Evolutionary conservation across 2,888 invertebrate genomes (phyloP), one percentile per base, ranked within the genome.

Genomic region (Aporophyla nigra): DNA sequence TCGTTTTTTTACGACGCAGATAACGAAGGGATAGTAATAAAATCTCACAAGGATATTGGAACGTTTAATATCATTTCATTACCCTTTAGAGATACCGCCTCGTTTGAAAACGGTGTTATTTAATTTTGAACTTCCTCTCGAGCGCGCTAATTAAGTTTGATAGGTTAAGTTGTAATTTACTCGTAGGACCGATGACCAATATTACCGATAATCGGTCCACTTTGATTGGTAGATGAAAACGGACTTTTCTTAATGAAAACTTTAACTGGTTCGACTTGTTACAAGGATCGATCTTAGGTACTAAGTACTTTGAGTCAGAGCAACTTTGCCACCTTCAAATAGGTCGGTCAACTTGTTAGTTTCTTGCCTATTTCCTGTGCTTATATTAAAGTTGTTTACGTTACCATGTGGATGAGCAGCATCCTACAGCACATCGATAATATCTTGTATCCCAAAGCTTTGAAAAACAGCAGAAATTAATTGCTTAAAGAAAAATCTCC

Each of bases 111-210:
- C 67, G 71, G 56, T 76, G 56, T 66, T 80, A 77, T 89, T 88
- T 85, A 84, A 89, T 88, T 85, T 82, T 71, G 21, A 76, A 84
- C 84, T 85, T 88, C 88, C 87, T 88, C 78, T 81, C 21, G 62
- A 63, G 27, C 62, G 80, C 58, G 76, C 83, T 89, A 86, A 87
- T 89, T 87, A 87, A 88, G 72, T 86, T 83, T 80, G 84, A 87
- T 87, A 80, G 79, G 66, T 76, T 78, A 74, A 73, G 77, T 77
- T 78, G 72, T 86, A 87, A 87, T 84, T 87, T 84, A 85, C 73
- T 71, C 66, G 56, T 46, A 40, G 65, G 54, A 71, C 27, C 51
- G 73, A 61, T 76, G 56, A n/a, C 70, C 63, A 68, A 68, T 68
- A 70, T 67, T 83, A 86, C 14, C 71, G 61, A 61, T 75, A 79